Evolutionary conservation across 2,113 vertebrate genomes (phyloP).

Genomic region (Henicopernis longicauda): DNA sequence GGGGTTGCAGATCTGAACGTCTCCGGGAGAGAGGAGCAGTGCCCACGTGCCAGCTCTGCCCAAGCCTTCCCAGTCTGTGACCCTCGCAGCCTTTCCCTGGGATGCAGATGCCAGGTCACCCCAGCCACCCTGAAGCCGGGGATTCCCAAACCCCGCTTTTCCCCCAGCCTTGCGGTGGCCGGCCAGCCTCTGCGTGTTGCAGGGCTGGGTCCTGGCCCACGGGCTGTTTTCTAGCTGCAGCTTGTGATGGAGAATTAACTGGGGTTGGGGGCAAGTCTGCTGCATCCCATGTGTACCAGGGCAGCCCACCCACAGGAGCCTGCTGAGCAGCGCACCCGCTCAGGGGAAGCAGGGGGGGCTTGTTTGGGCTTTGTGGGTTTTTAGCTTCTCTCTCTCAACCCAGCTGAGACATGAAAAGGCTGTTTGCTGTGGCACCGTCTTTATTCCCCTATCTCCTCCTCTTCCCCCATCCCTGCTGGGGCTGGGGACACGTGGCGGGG

Average conservation of each 20-base stretch:
- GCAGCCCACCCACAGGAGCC: neutral
- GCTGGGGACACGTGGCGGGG: neutral
- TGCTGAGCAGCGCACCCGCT: fast-evolving
- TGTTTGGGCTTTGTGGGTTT: neutral
- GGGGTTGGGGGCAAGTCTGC: neutral
- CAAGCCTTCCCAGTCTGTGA: neutral
- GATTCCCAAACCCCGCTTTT: neutral
- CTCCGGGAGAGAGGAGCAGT: neutral
- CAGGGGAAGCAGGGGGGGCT: neutral
- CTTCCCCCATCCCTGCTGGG: neutral
- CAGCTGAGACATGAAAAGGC: neutral
- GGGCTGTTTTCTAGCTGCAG: neutral
- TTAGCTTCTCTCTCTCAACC: neutral
- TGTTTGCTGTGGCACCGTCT: neutral
- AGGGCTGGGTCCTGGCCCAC: neutral
- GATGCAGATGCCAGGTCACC: neutral
- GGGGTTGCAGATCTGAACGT: neutral
- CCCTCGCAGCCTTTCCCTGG: neutral
- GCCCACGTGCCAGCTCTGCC: neutral
- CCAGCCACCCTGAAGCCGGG: neutral
- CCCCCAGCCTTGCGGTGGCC: neutral
- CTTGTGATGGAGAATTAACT: neutral
- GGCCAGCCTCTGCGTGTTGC: fast-evolving
- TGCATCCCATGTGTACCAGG: neutral
- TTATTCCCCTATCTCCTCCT: neutral